Conservation (phyloP, 2,113 vertebrate species). For the Rhynchopsitta pachyrhyncha region DNA sequence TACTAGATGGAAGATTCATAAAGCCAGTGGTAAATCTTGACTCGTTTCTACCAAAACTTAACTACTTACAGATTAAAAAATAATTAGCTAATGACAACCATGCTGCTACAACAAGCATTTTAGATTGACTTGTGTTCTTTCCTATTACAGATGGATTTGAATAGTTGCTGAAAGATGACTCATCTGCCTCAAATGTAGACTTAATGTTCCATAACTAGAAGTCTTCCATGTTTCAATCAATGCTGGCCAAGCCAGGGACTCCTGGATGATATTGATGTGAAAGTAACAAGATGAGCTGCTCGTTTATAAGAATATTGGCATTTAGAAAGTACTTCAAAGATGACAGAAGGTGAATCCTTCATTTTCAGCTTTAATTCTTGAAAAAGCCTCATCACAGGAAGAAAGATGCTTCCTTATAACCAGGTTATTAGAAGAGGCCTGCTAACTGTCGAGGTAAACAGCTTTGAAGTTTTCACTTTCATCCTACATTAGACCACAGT, state of each 20-base stretch:
- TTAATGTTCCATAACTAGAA: neutral
- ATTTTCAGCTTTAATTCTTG: neutral
- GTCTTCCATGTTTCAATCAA: neutral
- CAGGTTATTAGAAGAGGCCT: neutral
- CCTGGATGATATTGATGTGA: neutral
- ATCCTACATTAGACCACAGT: neutral
- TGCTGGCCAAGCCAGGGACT: neutral
- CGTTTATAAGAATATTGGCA: neutral
- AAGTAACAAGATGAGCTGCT: neutral
- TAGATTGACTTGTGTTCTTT: neutral
- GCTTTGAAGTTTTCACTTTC: neutral
- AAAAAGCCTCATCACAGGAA: neutral
- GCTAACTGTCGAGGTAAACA: neutral
- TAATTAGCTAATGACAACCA: neutral
- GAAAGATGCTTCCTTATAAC: neutral
- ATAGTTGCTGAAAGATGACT: neutral
- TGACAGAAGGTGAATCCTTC: neutral
- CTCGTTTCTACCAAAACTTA: neutral
- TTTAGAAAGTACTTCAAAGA: neutral
- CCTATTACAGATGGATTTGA: neutral
- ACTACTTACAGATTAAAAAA: neutral
- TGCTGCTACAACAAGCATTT: neutral
- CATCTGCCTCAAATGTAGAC: neutral
- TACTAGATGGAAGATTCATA: neutral
- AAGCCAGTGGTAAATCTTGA: neutral